Evolutionary conservation across 1,140 invertebrate genomes (phyloP).

Genomic region (Drosophila chauvacae): DNA sequence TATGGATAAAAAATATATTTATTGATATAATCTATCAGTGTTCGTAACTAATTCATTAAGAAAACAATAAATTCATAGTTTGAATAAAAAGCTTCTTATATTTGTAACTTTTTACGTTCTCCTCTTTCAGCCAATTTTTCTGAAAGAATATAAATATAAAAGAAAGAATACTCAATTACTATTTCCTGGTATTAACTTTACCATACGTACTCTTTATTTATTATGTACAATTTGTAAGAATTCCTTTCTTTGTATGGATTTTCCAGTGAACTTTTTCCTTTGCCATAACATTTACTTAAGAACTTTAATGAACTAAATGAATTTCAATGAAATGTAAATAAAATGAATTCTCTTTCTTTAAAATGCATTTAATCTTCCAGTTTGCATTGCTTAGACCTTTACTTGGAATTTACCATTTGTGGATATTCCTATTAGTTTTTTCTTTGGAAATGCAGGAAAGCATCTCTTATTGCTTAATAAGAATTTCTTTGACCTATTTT

Average conservation of each 20-base stretch:
- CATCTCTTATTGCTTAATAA: too few species aligned
- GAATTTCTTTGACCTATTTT: too few species aligned
- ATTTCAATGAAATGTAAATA: background rate
- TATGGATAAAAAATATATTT: too few species aligned
- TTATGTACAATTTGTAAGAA: background rate
- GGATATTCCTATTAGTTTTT: background rate
- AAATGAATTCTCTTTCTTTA: background rate
- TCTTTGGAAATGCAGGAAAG: too few species aligned
- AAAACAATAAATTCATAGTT: too few species aligned
- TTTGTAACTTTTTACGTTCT: background rate
- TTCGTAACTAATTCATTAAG: background rate
- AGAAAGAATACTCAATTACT: background rate
- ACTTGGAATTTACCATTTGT: background rate
- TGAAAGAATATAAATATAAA: background rate
- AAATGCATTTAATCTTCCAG: background rate
- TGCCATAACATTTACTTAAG: background rate
- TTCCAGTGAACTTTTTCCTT: background rate
- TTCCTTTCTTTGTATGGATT: background rate
- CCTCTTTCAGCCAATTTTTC: fast-evolving
- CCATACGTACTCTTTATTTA: too few species aligned
- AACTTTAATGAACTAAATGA: background rate
- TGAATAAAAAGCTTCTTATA: background rate
- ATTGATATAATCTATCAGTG: too few species aligned
- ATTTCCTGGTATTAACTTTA: background rate
- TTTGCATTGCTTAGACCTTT: background rate